These are phyloP conservation scores for Carterocephalus palaemon DNA, from an alignment of 2,888 invertebrate genomes.

Conservation along the genomic window DNA sequence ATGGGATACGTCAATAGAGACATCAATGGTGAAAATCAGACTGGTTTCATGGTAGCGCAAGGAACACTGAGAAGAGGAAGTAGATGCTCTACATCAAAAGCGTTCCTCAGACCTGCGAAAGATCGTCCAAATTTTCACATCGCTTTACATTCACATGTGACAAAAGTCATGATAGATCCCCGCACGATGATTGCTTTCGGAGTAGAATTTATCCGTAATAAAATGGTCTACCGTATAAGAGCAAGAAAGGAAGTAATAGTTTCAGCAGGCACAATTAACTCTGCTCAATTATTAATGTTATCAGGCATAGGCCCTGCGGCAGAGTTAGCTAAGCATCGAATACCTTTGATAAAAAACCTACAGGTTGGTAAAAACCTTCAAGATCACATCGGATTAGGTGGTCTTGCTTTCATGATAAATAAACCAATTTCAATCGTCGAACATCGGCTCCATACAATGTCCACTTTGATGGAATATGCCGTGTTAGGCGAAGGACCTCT, in stretches of 20 bases:
- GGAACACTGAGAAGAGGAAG: conserved; percentile 88
- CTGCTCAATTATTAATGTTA: conserved; percentile 95
- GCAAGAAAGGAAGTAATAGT: conserved; percentile 93
- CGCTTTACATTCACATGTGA: conserved; percentile 89
- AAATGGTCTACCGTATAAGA: conserved; percentile 84
- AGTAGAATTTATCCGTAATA: conserved; percentile 87
- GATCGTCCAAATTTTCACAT: conserved; percentile 90
- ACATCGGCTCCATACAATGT: conserved; percentile 86
- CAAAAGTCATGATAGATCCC: conserved; percentile 85
- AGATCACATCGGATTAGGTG: conserved; percentile 93
- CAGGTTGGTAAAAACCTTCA: conserved; percentile 92
- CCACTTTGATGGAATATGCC: conserved; percentile 90
- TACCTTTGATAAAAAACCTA: conserved; percentile 88
- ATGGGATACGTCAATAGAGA: conserved; percentile 92
- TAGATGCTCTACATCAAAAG: conserved; percentile 93
- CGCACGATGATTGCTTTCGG: conserved; percentile 88
- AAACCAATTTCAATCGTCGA: conserved; percentile 88
- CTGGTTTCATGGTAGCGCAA: conserved; percentile 94
- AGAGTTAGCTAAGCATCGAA: conserved; percentile 84
- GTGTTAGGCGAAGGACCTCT: conserved; percentile 90
- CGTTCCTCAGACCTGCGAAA: conserved; percentile 89
- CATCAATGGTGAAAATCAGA: conserved; percentile 91
- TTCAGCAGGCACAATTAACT: conserved; percentile 94
- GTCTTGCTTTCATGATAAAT: conserved; percentile 89
- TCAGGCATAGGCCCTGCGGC: conserved; percentile 91